Percentiles rank a stretch among this genome's conserved stretches.
Conservation (phyloP, 2,113 vertebrate genomes). For the Gracilinanus agilis region DNA sequence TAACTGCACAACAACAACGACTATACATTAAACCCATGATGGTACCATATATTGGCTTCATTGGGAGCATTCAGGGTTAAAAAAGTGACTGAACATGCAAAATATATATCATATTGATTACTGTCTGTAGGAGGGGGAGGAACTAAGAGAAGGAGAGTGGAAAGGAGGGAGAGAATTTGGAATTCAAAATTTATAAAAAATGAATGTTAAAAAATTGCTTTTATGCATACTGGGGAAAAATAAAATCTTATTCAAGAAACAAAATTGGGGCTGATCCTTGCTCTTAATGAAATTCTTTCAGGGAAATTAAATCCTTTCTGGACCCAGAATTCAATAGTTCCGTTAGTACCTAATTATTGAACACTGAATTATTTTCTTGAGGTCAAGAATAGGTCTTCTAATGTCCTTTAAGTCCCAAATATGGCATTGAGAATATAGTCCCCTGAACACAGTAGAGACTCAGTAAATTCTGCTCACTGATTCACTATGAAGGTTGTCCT, state of each 20-base stretch:
- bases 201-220: too few species aligned
- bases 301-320: conserved; percentile 37
- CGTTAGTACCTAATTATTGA: not conserved
- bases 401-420: not conserved
- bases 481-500: not conserved
- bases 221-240: too few species aligned
- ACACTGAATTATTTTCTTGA: conserved; percentile 35
- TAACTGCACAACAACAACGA: too few species aligned
- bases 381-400: not conserved
- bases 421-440: conserved; percentile 2
- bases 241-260: too few species aligned
- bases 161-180: too few species aligned
- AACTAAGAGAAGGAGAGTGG: too few species aligned
- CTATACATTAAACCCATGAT: not conserved
- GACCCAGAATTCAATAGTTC: not conserved
- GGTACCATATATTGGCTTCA: not conserved
- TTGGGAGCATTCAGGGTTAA: not conserved
- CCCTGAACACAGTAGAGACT: not conserved
- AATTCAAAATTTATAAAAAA: too few species aligned
- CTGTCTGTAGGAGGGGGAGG: too few species aligned
- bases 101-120: too few species aligned
- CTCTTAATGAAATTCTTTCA: conserved; percentile 18
- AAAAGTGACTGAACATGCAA: not conserved
- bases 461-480: conserved; percentile 4
- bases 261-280: not conserved